Conservation (phyloP, 2,888 invertebrate species). For the Cabera pusaria region DNA sequence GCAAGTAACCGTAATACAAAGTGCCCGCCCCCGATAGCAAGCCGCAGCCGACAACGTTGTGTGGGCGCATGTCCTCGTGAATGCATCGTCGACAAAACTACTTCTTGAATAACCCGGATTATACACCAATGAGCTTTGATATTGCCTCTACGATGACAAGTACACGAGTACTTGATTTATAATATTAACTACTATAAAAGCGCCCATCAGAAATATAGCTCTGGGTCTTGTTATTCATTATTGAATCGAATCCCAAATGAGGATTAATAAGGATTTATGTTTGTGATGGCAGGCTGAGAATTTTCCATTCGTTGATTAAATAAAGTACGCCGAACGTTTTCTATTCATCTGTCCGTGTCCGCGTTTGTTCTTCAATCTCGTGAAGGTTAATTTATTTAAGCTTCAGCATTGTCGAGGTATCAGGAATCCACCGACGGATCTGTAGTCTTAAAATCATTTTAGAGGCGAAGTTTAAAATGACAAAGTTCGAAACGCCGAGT, state of each 20-base stretch:
- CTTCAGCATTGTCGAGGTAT: conserved; percentile 28
- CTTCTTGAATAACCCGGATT: conserved; percentile 59
- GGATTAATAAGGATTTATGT: conserved; percentile 72
- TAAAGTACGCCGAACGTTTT: conserved; percentile 49
- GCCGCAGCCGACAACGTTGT: conserved; percentile 46
- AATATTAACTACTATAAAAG: conserved; percentile 56
- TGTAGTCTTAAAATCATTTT: conserved; percentile 49
- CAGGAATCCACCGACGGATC: conserved; percentile 27
- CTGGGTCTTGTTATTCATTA: conserved; percentile 57
- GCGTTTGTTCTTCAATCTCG: conserved; percentile 54
- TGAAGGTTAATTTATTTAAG: conserved; percentile 34
- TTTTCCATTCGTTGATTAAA: conserved; percentile 49
- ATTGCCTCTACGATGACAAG: conserved; percentile 64
- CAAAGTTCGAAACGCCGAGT: conserved; percentile 66
- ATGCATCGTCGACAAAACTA: conserved; percentile 40
- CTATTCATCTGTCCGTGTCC: conserved; percentile 56
- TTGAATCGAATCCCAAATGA: conserved; percentile 68
- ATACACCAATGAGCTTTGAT: conserved; percentile 57
- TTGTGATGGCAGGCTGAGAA: conserved; percentile 47
- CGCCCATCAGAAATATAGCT: conserved; percentile 55
- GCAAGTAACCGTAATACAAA: conserved; percentile 64
- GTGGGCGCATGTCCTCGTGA: conserved; percentile 45
- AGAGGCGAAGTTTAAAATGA: conserved; percentile 64
- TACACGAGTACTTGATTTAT: conserved; percentile 71
- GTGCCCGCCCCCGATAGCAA: conserved; percentile 42